A percentile compares a stretch with the other conserved stretches of the same genome.
These are phyloP conservation scores for Adineta ricciae DNA, from an alignment of 2,888 invertebrate species.

Conservation along the genomic window DNA sequence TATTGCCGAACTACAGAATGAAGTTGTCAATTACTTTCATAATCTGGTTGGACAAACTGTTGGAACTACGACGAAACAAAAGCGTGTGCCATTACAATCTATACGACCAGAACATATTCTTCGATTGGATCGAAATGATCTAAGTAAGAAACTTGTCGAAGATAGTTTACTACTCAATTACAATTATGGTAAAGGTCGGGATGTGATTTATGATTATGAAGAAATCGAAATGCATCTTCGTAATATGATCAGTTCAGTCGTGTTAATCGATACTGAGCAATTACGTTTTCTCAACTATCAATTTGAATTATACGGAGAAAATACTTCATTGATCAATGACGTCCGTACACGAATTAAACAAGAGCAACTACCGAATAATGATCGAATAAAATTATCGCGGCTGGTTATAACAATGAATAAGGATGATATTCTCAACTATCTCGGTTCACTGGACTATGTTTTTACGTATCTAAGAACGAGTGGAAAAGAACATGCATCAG, in stretches of 20 bases:
- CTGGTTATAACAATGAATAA: neutral
- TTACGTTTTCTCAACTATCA: neutral
- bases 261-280: neutral
- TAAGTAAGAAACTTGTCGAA: neutral
- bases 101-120: neutral
- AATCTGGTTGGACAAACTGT: too few species aligned
- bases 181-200: neutral
- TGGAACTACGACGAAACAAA: neutral
- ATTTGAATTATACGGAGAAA: conserved; percentile 18
- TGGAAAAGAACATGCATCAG: neutral
- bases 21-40: neutral
- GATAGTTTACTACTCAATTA: neutral
- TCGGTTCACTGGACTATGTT: conserved; percentile 9
- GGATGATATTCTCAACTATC: neutral
- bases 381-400: neutral
- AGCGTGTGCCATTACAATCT: neutral
- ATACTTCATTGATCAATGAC: neutral
- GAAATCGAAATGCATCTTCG: neutral
- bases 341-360: neutral
- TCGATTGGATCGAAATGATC: neutral
- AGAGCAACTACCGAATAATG: neutral
- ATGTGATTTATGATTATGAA: conserved; percentile 16
- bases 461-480: neutral
- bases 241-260: neutral
- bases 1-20: conserved; percentile 10